Conservation (phyloP, 2,113 vertebrate genomes). For the Polyodon spathula region DNA sequence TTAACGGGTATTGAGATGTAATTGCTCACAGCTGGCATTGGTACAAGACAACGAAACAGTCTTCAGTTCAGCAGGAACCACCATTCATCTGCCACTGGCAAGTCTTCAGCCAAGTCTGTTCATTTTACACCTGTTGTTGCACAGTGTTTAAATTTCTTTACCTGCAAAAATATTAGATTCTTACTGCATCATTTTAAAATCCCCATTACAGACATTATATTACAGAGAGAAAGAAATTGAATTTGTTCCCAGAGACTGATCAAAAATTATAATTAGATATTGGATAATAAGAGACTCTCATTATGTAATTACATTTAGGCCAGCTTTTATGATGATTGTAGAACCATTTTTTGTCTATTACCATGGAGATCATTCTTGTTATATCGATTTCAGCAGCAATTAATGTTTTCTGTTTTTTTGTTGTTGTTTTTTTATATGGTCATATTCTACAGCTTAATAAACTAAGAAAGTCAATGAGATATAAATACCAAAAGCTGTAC, state of each 20-base stretch:
- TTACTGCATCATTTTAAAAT: too few species aligned
- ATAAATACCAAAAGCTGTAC: conserved; percentile 11
- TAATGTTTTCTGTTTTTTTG: too few species aligned
- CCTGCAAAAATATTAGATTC: too few species aligned
- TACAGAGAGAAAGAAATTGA: neutral
- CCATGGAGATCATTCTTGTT: neutral
- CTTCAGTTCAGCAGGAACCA: conserved; percentile 12
- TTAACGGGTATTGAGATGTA: conserved; percentile 13
- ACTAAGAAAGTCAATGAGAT: conserved; percentile 4
- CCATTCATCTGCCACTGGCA: neutral
- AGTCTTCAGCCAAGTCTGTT: neutral
- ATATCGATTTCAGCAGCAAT: too few species aligned
- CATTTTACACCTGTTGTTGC: neutral
- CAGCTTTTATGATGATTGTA: neutral
- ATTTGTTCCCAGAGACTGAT: neutral
- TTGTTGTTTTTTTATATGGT: conserved; percentile 7
- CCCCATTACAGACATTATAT: too few species aligned
- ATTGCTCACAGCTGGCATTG: conserved; percentile 20
- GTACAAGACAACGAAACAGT: conserved; percentile 10
- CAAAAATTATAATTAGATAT: neutral
- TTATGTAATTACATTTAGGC: neutral
- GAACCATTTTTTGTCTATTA: conserved; percentile 1
- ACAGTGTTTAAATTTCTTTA: neutral
- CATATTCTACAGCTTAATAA: conserved; percentile 3
- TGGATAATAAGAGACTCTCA: neutral